These are phyloP conservation scores for Micronisus gabar DNA, from an alignment of 2,113 vertebrate genomes.

Conservation along the genomic window DNA sequence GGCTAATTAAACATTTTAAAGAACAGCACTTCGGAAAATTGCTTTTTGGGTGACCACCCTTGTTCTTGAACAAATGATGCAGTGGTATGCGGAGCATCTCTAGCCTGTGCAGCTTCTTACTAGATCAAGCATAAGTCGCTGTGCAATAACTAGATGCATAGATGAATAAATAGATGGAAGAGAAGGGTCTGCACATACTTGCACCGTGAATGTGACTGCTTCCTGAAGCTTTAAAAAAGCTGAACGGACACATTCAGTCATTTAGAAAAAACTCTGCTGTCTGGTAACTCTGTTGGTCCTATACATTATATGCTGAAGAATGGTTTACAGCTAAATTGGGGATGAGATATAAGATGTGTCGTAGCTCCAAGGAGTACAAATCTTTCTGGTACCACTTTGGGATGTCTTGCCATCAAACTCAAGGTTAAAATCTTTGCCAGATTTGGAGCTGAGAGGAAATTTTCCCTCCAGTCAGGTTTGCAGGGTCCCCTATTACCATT, in stretches of 20 bases:
- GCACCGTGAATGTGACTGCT: rapidly evolving
- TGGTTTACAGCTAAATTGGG: not conserved
- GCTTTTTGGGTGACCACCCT: rapidly evolving
- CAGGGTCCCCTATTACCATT: not conserved
- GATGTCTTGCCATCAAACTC: not conserved
- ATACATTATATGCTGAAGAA: rapidly evolving
- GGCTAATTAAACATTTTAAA: constrained; percentile 14
- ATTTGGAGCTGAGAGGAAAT: not conserved
- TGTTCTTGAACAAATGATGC: not conserved
- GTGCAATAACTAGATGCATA: not conserved
- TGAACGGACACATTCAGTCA: not conserved
- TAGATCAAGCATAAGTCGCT: rapidly evolving
- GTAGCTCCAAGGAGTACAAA: not conserved
- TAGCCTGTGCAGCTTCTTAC: not conserved
- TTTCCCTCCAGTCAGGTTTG: not conserved
- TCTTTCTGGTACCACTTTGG: not conserved
- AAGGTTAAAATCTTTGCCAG: not conserved
- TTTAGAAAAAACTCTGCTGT: not conserved
- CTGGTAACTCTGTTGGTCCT: not conserved
- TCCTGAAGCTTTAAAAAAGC: not conserved
- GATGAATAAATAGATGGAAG: rapidly evolving
- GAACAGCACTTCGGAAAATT: not conserved
- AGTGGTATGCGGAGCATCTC: not conserved
- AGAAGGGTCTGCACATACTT: not conserved
- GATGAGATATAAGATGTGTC: not conserved